phyloP scores from a whole-genome alignment of 2,888 invertebrate genomes.

The Deilephila elpenor region DNA sequence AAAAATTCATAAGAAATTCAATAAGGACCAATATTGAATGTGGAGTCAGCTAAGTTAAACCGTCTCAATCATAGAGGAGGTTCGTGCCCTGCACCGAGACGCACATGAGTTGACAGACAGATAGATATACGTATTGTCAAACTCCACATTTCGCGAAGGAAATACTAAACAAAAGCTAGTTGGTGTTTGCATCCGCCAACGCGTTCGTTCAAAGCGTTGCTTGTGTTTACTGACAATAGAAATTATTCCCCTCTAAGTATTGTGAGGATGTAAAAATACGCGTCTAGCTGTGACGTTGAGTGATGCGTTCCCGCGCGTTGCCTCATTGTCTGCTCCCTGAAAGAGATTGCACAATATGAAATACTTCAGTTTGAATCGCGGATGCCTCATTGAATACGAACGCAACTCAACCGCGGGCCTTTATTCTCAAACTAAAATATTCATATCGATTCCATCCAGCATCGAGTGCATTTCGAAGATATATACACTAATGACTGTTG shows the following conservation, averaged over 20 bases:
- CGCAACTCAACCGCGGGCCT: conserved; percentile 50
- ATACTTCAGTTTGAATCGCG: conserved; percentile 75
- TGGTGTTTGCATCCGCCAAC: conserved; percentile 46
- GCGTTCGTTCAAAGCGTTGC: conserved; percentile 65
- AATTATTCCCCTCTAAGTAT: conserved; percentile 77
- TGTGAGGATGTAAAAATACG: conserved; percentile 78
- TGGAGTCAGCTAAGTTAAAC: too few relatives aligned
- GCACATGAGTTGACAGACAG: neutral
- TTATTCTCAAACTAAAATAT: conserved; percentile 69
- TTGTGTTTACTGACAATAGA: conserved; percentile 76
- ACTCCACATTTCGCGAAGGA: conserved; percentile 31
- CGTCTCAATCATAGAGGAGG: too few relatives aligned
- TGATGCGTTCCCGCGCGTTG: conserved; percentile 75
- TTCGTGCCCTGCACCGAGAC: too few relatives aligned
- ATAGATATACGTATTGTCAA: neutral
- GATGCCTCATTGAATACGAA: conserved; percentile 73
- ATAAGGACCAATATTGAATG: too few relatives aligned
- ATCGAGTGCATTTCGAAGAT: conserved; percentile 37
- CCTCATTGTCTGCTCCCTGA: conserved; percentile 76
- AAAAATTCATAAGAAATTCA: too few relatives aligned
- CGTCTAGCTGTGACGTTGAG: conserved; percentile 78
- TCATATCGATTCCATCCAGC: conserved; percentile 59
- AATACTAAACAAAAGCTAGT: conserved; percentile 59
- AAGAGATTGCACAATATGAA: conserved; percentile 82
- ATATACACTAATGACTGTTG: conserved; percentile 30